Evolutionary conservation across 2,113 vertebrate genomes (phyloP).

Genomic region (Myotis yumanensis): DNA sequence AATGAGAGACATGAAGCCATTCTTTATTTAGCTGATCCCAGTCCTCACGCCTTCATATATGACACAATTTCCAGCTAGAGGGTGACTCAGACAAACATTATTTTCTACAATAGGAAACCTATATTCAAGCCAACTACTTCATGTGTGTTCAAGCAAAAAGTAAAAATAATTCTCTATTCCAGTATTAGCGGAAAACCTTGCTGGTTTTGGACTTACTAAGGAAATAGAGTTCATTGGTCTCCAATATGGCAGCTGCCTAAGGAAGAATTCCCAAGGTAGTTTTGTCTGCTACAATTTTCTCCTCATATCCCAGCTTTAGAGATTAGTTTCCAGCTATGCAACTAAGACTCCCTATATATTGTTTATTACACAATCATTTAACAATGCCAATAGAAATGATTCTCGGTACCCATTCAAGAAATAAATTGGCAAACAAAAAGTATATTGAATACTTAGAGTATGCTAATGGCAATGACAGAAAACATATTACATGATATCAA

Average conservation of each 20-base stretch:
- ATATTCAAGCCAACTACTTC: neutral
- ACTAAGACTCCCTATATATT: neutral
- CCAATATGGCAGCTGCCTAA: neutral
- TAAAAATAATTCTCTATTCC: neutral
- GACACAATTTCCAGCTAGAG: neutral
- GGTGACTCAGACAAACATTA: neutral
- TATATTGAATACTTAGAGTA: constrained; percentile 34
- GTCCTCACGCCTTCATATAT: neutral
- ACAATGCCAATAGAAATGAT: constrained; percentile 41
- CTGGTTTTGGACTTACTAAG: neutral
- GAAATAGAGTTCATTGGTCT: neutral
- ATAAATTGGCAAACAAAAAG: constrained; percentile 53
- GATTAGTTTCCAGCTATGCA: neutral
- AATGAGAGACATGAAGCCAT: neutral
- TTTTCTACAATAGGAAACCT: neutral
- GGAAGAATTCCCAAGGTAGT: neutral
- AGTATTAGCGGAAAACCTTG: neutral
- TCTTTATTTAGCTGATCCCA: neutral
- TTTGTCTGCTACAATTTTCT: constrained; percentile 45
- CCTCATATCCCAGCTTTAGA: neutral
- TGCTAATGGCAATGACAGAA: constrained; percentile 54
- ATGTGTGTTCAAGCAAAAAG: neutral
- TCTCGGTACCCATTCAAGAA: constrained; percentile 56
- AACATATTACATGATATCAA: constrained; percentile 28
- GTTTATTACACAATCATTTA: constrained; percentile 24